Evolutionary conservation across 2,113 vertebrate genomes (phyloP).

Genomic region (Anoura caudifer): DNA sequence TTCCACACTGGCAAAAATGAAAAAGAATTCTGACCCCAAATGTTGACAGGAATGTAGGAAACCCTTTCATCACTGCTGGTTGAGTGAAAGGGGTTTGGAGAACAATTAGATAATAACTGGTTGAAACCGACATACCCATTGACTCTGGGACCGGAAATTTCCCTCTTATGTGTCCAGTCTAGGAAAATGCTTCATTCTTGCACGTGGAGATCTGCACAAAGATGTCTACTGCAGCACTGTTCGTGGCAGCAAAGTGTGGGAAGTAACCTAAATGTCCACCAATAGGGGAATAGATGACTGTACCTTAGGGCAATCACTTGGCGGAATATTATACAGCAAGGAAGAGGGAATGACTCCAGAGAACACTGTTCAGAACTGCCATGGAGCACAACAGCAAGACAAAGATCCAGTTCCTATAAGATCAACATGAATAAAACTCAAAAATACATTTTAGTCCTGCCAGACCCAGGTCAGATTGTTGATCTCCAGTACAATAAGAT

Average conservation of each 20-base stretch:
- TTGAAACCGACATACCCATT: not conserved
- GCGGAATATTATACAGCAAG: not conserved
- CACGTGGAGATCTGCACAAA: not conserved
- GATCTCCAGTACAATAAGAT: not conserved
- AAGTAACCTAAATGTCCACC: not conserved
- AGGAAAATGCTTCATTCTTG: not conserved
- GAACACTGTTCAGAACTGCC: not conserved
- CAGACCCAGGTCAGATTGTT: not conserved
- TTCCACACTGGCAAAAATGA: not conserved
- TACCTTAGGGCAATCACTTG: not conserved
- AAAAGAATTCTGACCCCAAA: not conserved
- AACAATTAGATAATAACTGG: not conserved
- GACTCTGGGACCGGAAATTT: not conserved
- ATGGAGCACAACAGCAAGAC: rapidly evolving
- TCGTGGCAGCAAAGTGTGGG: not conserved
- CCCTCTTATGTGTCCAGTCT: not conserved
- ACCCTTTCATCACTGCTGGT: not conserved
- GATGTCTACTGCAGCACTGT: not conserved
- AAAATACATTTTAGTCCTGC: not conserved
- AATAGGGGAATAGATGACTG: not conserved
- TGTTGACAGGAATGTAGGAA: not conserved
- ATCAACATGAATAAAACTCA: not conserved
- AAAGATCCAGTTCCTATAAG: not conserved
- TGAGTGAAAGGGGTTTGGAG: not conserved
- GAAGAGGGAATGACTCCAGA: not conserved